A percentile compares a stretch with the other conserved stretches of the same genome.
These are phyloP conservation scores for Dolichopus griseipennis DNA, from an alignment of 2,888 invertebrate genomes.

Conservation along the genomic window DNA sequence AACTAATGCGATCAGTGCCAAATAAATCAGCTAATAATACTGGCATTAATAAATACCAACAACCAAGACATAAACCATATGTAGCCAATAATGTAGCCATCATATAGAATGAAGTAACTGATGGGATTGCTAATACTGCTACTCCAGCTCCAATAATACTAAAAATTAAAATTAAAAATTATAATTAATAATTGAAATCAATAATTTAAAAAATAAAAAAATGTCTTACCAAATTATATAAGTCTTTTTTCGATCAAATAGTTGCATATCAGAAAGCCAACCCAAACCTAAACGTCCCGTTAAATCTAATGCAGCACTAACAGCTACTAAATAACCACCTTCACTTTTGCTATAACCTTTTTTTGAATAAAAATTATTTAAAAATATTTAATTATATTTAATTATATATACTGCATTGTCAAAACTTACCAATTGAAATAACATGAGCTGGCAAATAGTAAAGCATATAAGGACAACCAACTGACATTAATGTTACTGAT, in stretches of 20 bases:
- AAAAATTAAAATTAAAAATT: slow-evolving; percentile 23
- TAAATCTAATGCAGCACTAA: slow-evolving; percentile 63
- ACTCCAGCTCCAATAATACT: slow-evolving; percentile 62
- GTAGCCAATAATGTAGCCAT: slow-evolving; percentile 57
- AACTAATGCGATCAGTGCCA: slow-evolving; percentile 64
- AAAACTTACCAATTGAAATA: slow-evolving; percentile 49
- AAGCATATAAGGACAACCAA: slow-evolving; percentile 66
- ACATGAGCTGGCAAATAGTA: slow-evolving; percentile 69
- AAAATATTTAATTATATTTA: not conserved
- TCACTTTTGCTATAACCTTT: slow-evolving; percentile 42
- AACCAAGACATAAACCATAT: slow-evolving; percentile 64
- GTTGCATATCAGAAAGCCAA: slow-evolving; percentile 61
- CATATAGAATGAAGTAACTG: slow-evolving; percentile 55
- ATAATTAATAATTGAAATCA: slow-evolving; percentile 8
- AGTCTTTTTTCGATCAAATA: slow-evolving; percentile 62
- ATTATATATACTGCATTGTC: not conserved
- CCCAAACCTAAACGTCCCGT: slow-evolving; percentile 63
- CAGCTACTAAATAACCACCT: slow-evolving; percentile 61
- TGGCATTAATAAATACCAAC: slow-evolving; percentile 68
- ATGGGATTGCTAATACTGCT: slow-evolving; percentile 58
- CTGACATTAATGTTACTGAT: slow-evolving; percentile 66
- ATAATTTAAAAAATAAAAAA: slow-evolving; percentile 2
- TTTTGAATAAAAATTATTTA: not conserved
- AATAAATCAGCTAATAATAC: slow-evolving; percentile 64
- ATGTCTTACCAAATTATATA: slow-evolving; percentile 56